Evolutionary conservation across 92 coral and sea anemone species (phyloP), one percentile per base, ranked within the genome.

Genomic region (Actinostola sp.): DNA sequence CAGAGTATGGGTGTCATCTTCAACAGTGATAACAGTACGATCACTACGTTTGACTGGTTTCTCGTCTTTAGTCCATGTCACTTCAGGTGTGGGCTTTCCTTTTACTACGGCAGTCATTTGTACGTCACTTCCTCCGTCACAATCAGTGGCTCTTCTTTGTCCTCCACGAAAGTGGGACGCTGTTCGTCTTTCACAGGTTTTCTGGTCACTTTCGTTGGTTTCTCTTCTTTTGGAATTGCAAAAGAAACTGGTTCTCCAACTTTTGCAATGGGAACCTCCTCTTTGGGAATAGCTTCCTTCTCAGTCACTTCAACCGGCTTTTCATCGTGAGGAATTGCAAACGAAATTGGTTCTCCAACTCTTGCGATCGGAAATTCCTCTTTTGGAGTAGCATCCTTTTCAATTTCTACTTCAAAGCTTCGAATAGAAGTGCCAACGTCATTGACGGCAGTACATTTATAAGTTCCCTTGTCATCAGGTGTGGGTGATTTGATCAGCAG

Each of bases 31-130:
- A 32, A 32, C 62, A 67, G 78, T 67, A 1, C 89, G 87, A 41
- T 67, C 79, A 48, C 67, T 68, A 17, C 49, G 66, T 29, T 36
- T 68, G 24, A 86, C 79, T 44, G 78, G 81, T 27, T 42, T 72
- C 10, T 56, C 87, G 48, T 86, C 92, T 41, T 82, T 82, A 15
- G 68, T 74, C 92, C 92, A 86, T 17, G 64, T 56, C 4, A 86
- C 75, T 13, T 30, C 42, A 4, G 92, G 88, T 10, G 74, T 25
- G 1, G 92, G 87, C 69, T 82, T 86, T 16, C 87, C 87, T 61
- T 80, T 69, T 31, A 86, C 88, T 35, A 70, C 78, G 12, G 83
- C 88, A 15, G 63, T 68, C 52, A 92, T 66, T 53, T 50, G 51
- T 71, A 58, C 27, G 77, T 58, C 52, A 82, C 75, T 70, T 82